A percentile compares a stretch with the other conserved stretches of the same genome.
These are phyloP conservation scores for Meganola albula DNA, from an alignment of 2,888 invertebrate genomes.

Conservation along the genomic window DNA sequence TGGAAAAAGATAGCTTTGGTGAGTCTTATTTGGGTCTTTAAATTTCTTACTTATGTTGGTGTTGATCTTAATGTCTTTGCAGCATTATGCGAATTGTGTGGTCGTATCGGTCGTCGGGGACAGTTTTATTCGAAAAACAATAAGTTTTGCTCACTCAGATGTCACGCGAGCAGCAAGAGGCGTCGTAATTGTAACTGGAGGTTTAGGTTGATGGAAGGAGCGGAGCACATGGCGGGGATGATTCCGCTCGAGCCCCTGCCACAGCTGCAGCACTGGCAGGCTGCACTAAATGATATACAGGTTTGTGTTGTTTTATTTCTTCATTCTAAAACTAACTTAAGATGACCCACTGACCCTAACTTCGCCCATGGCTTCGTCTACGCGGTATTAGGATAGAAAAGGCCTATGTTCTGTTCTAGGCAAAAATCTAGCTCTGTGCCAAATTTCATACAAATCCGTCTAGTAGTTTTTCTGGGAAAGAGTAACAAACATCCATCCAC, in stretches of 20 bases:
- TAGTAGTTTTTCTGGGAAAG: too few relatives aligned
- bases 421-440: too few relatives aligned
- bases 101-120: constrained; percentile 58
- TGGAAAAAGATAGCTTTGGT: constrained; percentile 94
- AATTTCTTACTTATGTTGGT: too few relatives aligned
- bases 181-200: constrained; percentile 56
- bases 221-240: constrained; percentile 69
- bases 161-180: constrained; percentile 46
- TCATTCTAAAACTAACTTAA: too few relatives aligned
- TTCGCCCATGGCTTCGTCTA: too few relatives aligned
- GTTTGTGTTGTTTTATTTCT: too few relatives aligned
- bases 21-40: constrained; percentile 42
- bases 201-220: constrained; percentile 67
- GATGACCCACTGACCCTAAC: too few relatives aligned
- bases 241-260: constrained; percentile 71
- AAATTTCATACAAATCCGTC: too few relatives aligned
- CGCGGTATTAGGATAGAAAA: too few relatives aligned
- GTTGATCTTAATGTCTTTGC: constrained; percentile 20
- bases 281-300: constrained; percentile 58
- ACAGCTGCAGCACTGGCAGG: constrained; percentile 68
- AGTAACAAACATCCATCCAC: too few relatives aligned
- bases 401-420: too few relatives aligned
- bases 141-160: constrained; percentile 63
- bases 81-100: constrained; percentile 72
- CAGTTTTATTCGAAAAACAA: constrained; percentile 62